These are phyloP conservation scores for Bos indicus DNA, from an alignment of 2,113 vertebrate genomes.

Conservation along the genomic window DNA sequence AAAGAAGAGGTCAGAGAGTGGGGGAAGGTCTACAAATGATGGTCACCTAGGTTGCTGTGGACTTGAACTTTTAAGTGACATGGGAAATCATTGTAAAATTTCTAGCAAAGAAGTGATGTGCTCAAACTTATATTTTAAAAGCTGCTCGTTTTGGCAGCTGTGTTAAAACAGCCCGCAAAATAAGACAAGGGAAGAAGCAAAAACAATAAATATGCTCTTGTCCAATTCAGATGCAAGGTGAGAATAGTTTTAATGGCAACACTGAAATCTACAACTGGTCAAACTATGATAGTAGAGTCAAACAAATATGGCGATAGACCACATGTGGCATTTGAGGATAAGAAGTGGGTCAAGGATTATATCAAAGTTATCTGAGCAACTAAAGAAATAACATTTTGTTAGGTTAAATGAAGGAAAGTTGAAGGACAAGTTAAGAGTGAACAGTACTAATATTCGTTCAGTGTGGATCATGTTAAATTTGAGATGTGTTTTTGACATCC, in stretches of 20 bases:
- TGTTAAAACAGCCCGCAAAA: background rate
- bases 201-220: background rate
- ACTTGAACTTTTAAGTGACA: background rate
- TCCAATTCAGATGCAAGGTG: background rate
- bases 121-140: background rate
- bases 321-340: background rate
- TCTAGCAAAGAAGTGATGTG: background rate
- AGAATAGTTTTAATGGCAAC: background rate
- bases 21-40: fast-evolving
- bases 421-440: background rate
- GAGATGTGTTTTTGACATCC: background rate
- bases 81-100: background rate
- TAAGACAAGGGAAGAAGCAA: background rate
- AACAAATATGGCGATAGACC: background rate
- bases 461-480: background rate
- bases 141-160: background rate
- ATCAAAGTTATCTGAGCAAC: background rate
- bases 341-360: background rate
- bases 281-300: background rate
- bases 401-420: background rate
- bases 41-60: background rate
- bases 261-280: background rate
- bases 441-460: background rate
- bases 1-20: background rate
- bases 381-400: background rate